Conservation (phyloP, 2,113 vertebrate genomes). For the Tapirus terrestris region DNA sequence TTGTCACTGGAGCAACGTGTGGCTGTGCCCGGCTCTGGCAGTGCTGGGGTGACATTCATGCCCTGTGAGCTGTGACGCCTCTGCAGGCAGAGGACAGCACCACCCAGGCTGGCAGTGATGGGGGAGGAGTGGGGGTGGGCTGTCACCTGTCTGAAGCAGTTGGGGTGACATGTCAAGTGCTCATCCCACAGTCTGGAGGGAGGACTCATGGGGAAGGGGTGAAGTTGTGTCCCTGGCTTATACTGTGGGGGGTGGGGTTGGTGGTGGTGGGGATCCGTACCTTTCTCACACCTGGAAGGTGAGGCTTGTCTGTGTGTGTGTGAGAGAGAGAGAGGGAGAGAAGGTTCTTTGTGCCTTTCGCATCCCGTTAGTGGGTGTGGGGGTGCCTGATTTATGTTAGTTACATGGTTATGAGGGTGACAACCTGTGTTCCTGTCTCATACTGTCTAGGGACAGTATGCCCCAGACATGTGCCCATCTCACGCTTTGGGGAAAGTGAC, state of each 20-base stretch:
- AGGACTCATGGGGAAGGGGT: background rate
- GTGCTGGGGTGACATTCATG: constrained; percentile 81
- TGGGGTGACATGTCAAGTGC: background rate
- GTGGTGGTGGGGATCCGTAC: background rate
- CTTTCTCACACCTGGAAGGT: background rate
- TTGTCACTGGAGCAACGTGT: constrained; percentile 77
- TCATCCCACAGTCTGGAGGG: background rate
- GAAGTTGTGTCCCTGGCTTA: background rate
- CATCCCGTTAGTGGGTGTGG: background rate
- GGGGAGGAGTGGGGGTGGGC: constrained; percentile 31
- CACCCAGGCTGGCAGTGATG: constrained; percentile 54
- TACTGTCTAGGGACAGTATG: background rate
- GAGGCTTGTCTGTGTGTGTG: background rate
- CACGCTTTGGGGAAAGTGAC: background rate
- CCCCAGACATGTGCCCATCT: background rate
- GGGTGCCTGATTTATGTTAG: background rate
- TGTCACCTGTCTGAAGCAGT: constrained; percentile 60
- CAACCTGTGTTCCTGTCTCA: background rate
- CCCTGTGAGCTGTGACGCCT: constrained; percentile 80
- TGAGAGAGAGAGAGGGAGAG: background rate
- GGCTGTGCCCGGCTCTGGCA: constrained; percentile 68
- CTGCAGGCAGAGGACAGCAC: constrained; percentile 76
- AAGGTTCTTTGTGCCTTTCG: background rate
- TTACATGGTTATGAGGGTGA: background rate
- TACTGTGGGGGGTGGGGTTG: background rate